Percentiles rank a stretch among this genome's conserved stretches.
These are phyloP conservation scores for Rousettus madagascariensis DNA, from an alignment of 2,797 vertebrate species.

Conservation along the genomic window DNA sequence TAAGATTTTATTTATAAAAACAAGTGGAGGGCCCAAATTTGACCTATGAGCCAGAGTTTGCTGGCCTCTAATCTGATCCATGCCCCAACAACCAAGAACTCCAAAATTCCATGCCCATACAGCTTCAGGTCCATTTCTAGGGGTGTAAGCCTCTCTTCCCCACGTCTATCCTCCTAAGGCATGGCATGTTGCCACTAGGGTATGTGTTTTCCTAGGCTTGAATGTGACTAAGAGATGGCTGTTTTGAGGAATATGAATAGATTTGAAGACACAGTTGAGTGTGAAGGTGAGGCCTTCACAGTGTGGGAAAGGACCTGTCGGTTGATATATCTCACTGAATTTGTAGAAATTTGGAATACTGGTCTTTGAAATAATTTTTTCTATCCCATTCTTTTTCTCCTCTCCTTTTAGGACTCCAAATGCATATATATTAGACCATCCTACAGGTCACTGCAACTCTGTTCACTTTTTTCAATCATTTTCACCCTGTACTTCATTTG, in stretches of 20 bases:
- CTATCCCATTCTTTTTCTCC: background rate
- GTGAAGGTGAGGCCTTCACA: background rate
- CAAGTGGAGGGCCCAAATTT: background rate
- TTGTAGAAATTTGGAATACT: background rate
- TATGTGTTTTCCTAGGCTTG: background rate
- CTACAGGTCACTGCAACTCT: background rate
- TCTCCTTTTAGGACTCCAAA: background rate
- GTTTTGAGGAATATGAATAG: background rate
- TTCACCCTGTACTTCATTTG: background rate
- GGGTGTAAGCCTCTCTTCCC: background rate
- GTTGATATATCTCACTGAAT: background rate
- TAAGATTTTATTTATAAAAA: background rate
- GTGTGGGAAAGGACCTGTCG: background rate
- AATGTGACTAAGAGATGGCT: background rate
- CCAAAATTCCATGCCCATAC: background rate
- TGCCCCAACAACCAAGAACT: background rate
- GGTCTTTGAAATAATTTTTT: background rate
- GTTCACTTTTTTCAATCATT: background rate
- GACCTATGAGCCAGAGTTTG: background rate
- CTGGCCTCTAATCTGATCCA: background rate
- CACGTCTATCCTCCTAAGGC: background rate
- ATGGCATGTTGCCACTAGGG: background rate
- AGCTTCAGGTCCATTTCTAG: background rate
- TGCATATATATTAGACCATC: background rate
- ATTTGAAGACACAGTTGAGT: background rate